Percentiles rank a stretch among this genome's conserved stretches.
These are phyloP conservation scores for Abscondita cerata DNA, from an alignment of 2,888 invertebrate species.

Conservation along the genomic window DNA sequence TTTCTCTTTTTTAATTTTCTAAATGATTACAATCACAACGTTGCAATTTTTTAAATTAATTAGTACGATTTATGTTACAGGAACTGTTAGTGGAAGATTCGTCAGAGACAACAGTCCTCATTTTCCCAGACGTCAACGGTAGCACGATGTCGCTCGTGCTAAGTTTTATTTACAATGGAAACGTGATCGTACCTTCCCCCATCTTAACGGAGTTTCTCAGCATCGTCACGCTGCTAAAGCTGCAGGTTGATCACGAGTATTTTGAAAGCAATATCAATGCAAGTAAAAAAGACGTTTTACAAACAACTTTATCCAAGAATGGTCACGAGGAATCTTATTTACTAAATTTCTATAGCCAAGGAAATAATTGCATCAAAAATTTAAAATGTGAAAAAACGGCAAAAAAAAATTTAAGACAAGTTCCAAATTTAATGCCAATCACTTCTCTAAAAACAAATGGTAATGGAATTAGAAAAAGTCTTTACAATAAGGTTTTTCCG, in stretches of 20 bases:
- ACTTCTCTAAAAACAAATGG: constrained; percentile 34
- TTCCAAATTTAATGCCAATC: constrained; percentile 53
- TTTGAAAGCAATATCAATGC: constrained; percentile 18
- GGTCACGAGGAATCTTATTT: no score
- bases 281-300: neutral
- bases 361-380: no score
- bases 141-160: constrained; percentile 69
- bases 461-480: constrained; percentile 46
- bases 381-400: neutral
- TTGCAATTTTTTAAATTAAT: neutral
- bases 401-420: constrained; percentile 33
- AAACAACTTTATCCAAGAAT: neutral
- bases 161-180: constrained; percentile 74
- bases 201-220: constrained; percentile 66
- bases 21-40: neutral
- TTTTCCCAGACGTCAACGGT: constrained; percentile 69
- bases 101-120: constrained; percentile 67
- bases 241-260: constrained; percentile 45
- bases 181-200: constrained; percentile 65
- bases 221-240: constrained; percentile 59
- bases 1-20: neutral
- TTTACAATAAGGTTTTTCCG: constrained; percentile 64
- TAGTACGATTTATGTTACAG: constrained; percentile 41
- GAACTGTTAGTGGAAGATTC: constrained; percentile 51
- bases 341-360: no score